Conservation (phyloP, 35 echinoderm and acorn worm species). For the Ptychodera flava region DNA sequence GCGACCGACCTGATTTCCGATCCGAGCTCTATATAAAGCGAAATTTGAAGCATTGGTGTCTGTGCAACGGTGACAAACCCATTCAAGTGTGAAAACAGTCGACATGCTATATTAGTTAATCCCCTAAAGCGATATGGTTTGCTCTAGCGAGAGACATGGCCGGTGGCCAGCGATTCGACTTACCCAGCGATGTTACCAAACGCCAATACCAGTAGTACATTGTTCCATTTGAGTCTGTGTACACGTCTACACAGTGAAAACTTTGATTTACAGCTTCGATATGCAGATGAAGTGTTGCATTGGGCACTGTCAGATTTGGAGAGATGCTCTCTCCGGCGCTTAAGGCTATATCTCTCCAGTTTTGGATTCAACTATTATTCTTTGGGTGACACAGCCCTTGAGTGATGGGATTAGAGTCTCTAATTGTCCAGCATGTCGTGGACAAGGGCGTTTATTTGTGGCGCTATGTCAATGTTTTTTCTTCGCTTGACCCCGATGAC, state of each 20-base stretch:
- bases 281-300: background rate
- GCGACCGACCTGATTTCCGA: too few relatives aligned
- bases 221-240: background rate
- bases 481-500: background rate
- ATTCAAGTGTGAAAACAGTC: background rate
- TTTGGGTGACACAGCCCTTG: background rate
- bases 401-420: too few relatives aligned
- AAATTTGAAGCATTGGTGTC: background rate
- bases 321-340: background rate
- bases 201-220: background rate
- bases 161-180: background rate
- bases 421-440: too few relatives aligned
- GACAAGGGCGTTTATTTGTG: too few relatives aligned
- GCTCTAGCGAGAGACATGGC: background rate
- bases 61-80: background rate
- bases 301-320: background rate
- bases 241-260: background rate
- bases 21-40: too few relatives aligned
- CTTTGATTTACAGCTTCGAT: background rate
- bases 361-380: background rate
- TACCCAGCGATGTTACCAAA: background rate
- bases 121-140: background rate
- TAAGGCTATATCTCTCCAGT: background rate
- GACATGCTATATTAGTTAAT: background rate
- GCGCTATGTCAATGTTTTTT: too few relatives aligned